A percentile compares a stretch with the other conserved stretches of the same genome.
phyloP scores from a whole-genome alignment of 2,113 vertebrate species.

The Pantherophis guttatus region DNA sequence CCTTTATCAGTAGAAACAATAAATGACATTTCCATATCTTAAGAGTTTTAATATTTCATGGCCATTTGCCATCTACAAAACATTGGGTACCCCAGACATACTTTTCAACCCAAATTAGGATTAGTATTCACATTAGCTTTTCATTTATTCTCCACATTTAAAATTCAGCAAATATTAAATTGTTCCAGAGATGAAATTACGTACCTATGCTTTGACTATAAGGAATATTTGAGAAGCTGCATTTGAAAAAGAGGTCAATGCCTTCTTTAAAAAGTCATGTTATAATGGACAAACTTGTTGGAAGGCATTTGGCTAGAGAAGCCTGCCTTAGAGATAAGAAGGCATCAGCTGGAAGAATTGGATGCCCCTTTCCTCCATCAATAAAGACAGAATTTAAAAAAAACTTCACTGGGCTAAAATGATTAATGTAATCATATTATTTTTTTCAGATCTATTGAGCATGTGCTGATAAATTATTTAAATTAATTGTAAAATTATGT shows the following conservation, averaged over 20 bases:
- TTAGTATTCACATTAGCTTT: background rate
- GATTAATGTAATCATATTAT: background rate
- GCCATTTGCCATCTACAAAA: background rate
- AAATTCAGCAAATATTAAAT: background rate
- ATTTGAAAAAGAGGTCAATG: background rate
- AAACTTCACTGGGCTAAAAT: background rate
- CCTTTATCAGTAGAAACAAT: background rate
- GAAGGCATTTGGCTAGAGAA: background rate
- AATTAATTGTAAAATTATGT: background rate
- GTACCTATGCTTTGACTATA: background rate
- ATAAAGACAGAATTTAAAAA: background rate
- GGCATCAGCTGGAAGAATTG: background rate
- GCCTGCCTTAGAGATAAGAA: background rate
- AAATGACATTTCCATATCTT: background rate
- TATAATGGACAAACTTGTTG: background rate
- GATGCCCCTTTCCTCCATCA: background rate
- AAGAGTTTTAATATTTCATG: background rate
- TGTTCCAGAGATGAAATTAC: slow-evolving; percentile 8
- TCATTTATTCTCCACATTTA: background rate
- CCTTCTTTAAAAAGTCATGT: slow-evolving; percentile 15
- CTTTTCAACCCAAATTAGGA: background rate
- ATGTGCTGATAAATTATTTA: background rate
- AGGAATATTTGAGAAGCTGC: slow-evolving; percentile 1
- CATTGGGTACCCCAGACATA: background rate
- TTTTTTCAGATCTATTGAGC: no score